Evolutionary conservation across 2,888 invertebrate species (phyloP).

Genomic region (Pachymerium ferrugineum): DNA sequence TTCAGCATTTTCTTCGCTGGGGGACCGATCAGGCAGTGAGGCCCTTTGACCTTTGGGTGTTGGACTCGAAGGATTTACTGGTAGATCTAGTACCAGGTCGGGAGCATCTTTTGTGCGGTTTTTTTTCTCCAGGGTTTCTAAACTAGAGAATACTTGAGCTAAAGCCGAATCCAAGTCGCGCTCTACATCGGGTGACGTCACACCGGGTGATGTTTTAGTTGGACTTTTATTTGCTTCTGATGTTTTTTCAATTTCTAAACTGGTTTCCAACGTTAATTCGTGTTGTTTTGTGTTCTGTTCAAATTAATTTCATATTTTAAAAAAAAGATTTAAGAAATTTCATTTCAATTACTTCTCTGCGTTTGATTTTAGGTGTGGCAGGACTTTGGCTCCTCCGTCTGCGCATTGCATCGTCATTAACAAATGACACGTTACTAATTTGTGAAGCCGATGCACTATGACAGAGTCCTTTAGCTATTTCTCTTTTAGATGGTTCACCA

Average conservation of each 20-base stretch:
- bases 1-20: slow-evolving; percentile 51
- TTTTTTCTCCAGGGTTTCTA: slow-evolving; percentile 44
- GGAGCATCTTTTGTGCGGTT: slow-evolving; percentile 56
- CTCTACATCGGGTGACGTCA: slow-evolving; percentile 38
- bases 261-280: neutral
- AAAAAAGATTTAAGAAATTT: too few relatives aligned
- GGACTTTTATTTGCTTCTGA: neutral
- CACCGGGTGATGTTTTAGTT: neutral
- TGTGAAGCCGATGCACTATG: slow-evolving; percentile 36
- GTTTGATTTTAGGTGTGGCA: neutral
- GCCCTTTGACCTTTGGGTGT: slow-evolving; percentile 45
- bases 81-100: slow-evolving; percentile 76
- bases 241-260: neutral
- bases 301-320: neutral
- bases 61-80: slow-evolving; percentile 49
- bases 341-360: neutral
- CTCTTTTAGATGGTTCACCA: neutral
- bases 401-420: neutral
- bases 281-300: neutral
- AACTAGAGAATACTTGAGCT: slow-evolving; percentile 47
- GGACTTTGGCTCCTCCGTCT: slow-evolving; percentile 22
- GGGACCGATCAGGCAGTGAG: neutral
- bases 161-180: slow-evolving; percentile 47
- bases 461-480: slow-evolving; percentile 8
- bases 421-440: slow-evolving; percentile 15